Percentiles rank a stretch among this genome's conserved stretches.
Conservation (phyloP, 2,797 vertebrate genomes). For the Hippocampus kuda region DNA sequence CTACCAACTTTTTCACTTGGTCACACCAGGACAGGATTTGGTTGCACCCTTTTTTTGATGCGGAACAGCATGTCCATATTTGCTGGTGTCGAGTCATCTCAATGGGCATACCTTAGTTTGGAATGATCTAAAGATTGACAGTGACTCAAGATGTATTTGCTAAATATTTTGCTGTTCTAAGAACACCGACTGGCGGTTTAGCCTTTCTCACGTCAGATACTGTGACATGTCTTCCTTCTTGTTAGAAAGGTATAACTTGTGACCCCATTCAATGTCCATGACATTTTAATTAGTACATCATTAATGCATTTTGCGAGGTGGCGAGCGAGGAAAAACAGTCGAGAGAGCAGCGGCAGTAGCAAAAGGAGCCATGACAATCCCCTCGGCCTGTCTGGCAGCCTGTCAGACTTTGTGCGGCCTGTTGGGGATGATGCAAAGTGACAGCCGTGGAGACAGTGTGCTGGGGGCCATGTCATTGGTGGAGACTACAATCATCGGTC, state of each 20-base stretch:
- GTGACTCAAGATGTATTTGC: no score
- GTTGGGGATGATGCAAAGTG: constrained; percentile 59
- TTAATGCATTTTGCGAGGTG: constrained; percentile 15
- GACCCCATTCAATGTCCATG: constrained; percentile 5
- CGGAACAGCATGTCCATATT: no score
- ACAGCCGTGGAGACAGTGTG: constrained; percentile 56
- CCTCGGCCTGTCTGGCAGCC: constrained; percentile 37
- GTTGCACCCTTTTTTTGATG: no score
- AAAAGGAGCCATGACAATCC: constrained; percentile 23
- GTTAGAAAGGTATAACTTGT: neutral
- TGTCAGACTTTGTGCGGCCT: constrained; percentile 54
- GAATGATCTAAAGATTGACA: no score
- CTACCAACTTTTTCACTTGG: no score
- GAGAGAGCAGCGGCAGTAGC: constrained; percentile 17
- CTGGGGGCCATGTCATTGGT: constrained; percentile 60
- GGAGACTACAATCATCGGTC: constrained; percentile 48
- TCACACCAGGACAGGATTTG: no score
- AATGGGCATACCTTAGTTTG: no score
- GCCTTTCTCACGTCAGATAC: neutral
- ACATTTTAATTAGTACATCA: constrained; percentile 21
- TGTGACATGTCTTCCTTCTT: neutral
- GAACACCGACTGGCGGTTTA: neutral
- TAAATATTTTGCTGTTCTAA: no score
- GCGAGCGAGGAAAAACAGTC: neutral
- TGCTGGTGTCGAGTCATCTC: no score